Evolutionary conservation across 2,888 invertebrate species (phyloP), one percentile per base, ranked within the genome.

Genomic region (Anorthoa munda): DNA sequence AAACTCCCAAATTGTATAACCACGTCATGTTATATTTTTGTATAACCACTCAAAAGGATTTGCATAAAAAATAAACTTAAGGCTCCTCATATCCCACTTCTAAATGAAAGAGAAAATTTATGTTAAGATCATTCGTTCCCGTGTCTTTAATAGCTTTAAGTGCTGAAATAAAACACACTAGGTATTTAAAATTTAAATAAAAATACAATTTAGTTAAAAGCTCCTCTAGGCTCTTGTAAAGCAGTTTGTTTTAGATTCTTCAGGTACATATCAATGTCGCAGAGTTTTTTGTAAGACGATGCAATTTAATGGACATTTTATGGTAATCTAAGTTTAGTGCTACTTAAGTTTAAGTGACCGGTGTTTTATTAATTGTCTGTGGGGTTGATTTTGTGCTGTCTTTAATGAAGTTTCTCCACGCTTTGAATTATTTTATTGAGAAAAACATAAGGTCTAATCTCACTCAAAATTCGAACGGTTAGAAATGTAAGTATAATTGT

Each of bases 131-230:
- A 79, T 78, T 85, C 86, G 72, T 84, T 77, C 76, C 73, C 69
- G 72, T 86, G 77, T 81, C 83, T 79, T 84, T 86, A 84, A 86
- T 84, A 86, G 86, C 79, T 67, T 74, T 76, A 86, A 85, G 85
- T 85, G 83, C 83, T 83, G 75, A 81, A 86, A 81, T 86, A 86
- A 86, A 85, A 86, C 82, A 81, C 81, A 85, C 86, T 78, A 77
- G 83, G 82, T 85, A 83, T 86, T 86, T 79, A 80, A 79, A 86
- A 86, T 86, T 86, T 86, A 86, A 86, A 83, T 86, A 85, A 86
- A 86, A 86, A 85, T 85, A 85, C 86, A 86, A 86, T 86, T 83
- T 79, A 75, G 79, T 83, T 86, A 82, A 86, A 85, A 86, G 86
- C 79, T 74, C 77, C 53, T 64, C 79, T 72, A 79, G 72, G 60